Conservation (phyloP, 2,113 vertebrate genomes). For the Ctenomys sociabilis region DNA sequence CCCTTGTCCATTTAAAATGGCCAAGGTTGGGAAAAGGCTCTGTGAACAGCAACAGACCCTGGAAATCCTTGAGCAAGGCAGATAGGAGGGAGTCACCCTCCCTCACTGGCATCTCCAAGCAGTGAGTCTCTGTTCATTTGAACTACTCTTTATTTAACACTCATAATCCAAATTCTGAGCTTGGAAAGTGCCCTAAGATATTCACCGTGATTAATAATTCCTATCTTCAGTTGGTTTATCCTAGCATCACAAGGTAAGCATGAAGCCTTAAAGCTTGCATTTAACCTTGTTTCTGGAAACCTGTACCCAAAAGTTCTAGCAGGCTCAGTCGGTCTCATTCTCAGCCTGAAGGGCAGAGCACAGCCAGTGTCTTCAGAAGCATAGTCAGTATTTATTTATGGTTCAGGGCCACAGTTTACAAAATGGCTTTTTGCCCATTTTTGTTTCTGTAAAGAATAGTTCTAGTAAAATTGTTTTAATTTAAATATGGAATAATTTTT, state of each 20-base stretch:
- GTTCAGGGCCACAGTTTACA: slow-evolving; percentile 12
- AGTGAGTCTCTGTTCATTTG: background rate
- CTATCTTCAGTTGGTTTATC: background rate
- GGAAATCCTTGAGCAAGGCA: background rate
- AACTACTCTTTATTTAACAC: slow-evolving; percentile 2
- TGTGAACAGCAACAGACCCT: background rate
- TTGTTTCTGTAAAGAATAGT: slow-evolving; percentile 29
- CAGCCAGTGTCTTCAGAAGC: background rate
- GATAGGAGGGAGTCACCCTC: too few relatives aligned
- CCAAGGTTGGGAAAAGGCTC: background rate
- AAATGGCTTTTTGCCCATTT: background rate
- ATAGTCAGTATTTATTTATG: background rate
- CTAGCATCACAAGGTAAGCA: background rate
- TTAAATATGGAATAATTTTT: slow-evolving; percentile 30
- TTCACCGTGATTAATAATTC: background rate
- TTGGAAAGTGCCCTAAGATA: background rate
- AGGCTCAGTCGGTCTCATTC: background rate
- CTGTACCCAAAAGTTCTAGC: background rate
- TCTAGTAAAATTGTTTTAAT: slow-evolving; percentile 44
- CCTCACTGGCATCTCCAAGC: background rate
- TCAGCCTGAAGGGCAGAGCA: background rate
- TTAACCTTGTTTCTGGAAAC: slow-evolving; percentile 30
- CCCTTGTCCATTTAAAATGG: background rate
- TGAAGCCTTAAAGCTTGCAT: background rate
- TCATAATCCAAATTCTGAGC: background rate